These are phyloP conservation scores for Malthinus flaveolus DNA, from an alignment of 2,888 invertebrate genomes.

Conservation along the genomic window DNA sequence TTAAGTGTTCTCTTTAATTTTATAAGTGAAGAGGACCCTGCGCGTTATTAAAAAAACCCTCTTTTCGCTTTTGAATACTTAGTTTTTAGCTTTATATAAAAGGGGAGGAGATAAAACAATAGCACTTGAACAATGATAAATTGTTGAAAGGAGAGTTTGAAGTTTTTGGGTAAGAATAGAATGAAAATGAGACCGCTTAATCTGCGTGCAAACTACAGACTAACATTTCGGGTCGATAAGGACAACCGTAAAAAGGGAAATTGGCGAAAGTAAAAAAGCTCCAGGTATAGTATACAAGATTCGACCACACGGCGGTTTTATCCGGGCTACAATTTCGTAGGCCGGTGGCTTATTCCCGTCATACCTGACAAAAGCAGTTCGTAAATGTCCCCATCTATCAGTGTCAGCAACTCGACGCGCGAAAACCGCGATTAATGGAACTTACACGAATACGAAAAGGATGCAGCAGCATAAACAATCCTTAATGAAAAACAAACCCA, in stretches of 20 bases:
- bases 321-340: conserved; percentile 26
- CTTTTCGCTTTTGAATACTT: conserved; percentile 31
- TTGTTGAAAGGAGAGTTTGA: conserved; percentile 35
- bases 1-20: too few relatives aligned
- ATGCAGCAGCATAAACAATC: conserved; percentile 48
- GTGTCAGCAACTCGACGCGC: conserved; percentile 44
- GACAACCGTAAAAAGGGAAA: neutral
- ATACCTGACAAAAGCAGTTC: conserved; percentile 41
- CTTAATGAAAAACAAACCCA: conserved; percentile 48
- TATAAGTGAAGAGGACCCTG: conserved; percentile 4
- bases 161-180: conserved; percentile 36
- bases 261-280: neutral
- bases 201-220: conserved; percentile 30
- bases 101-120: conserved; percentile 38
- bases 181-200: conserved; percentile 35
- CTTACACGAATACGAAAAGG: conserved; percentile 48
- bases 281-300: neutral
- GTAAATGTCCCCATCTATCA: conserved; percentile 47
- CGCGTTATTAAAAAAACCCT: conserved; percentile 5
- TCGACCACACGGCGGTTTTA: conserved; percentile 21
- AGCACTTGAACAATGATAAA: conserved; percentile 43
- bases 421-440: conserved; percentile 50
- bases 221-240: conserved; percentile 33
- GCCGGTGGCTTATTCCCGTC: conserved; percentile 33
- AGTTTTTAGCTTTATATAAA: conserved; percentile 30